Base-by-base conservation (phyloP, 2,888 invertebrate genomes). In the Meghimatium bilineatum region DNA sequence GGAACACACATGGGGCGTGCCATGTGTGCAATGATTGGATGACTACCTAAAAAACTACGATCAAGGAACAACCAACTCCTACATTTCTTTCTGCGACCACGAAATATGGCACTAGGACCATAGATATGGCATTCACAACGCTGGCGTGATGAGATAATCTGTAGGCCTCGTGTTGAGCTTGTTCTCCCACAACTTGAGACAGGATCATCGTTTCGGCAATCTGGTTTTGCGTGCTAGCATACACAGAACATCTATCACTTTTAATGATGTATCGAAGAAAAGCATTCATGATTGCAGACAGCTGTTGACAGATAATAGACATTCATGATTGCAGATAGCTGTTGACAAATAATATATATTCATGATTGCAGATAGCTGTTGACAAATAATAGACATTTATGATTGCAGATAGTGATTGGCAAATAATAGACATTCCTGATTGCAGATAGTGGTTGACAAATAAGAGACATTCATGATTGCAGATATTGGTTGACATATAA, bases 261-360 rank as follows among this genome's bases (percentile, higher is more conserved):
- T 34, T 34, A 0, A 52, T 79, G 8, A n/a, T 14, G 49, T 49
- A 79, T 32, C 17, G 32, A 20, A 79, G 67, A 32, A 79, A 67
- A 2, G 69, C n/a, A 29, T 67, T 79, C 67, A 79, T 66, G 3
- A 79, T 36, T 29, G 67, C 79, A 0, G 67, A n/a, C 67, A 79
- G 32, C 79, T 79, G 79, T 29, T 36, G 49, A 26, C 36, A 10
- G 14, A 44, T 12, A 38, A 38, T 12, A 44, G 44, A 44, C 5
- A 44, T 44, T 79, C 67, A 79, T 66, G 3, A 79, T 36, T 29
- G 67, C 79, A 0, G 67, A n/a, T 49, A 79, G 32, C 79, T 79
- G 79, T 29, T 36, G 49, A 26, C 36, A 10, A n/a, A 44, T 12
- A 38, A 38, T 12, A 44, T 5, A 44, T 8, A 44, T 44, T 79